Conservation (phyloP, 2,797 vertebrate genomes). For the Diglossa cyanea region DNA sequence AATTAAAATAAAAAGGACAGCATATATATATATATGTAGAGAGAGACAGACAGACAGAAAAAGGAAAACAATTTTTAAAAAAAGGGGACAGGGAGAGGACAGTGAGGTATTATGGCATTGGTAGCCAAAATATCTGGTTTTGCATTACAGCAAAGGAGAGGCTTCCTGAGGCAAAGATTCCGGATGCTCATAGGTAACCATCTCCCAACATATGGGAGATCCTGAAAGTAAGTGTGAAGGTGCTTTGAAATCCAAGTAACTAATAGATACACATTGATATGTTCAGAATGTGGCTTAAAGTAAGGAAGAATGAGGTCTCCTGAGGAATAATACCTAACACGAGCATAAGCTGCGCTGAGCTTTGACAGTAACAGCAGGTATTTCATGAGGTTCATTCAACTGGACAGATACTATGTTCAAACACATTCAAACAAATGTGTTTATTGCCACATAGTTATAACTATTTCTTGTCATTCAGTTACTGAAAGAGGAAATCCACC, state of each 20-base stretch:
- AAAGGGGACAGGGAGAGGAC: accelerated
- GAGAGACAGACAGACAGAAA: background rate
- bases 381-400: background rate
- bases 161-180: background rate
- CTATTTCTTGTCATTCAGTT: background rate
- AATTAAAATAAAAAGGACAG: background rate
- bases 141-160: background rate
- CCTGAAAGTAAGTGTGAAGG: background rate
- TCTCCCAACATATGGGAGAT: background rate
- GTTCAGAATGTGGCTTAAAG: background rate
- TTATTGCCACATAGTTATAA: background rate
- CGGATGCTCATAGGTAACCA: background rate
- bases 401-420: background rate
- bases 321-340: background rate
- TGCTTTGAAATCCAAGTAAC: background rate
- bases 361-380: background rate
- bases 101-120: accelerated
- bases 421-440: background rate
- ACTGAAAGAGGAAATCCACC: background rate
- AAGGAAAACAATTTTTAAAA: background rate
- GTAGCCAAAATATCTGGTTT: background rate
- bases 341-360: background rate
- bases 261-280: background rate
- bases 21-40: background rate
- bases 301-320: background rate